A percentile compares a stretch with the other conserved stretches of the same genome.
These are phyloP conservation scores for Podabrus alpinus DNA, from an alignment of 2,888 invertebrate species.

Conservation along the genomic window DNA sequence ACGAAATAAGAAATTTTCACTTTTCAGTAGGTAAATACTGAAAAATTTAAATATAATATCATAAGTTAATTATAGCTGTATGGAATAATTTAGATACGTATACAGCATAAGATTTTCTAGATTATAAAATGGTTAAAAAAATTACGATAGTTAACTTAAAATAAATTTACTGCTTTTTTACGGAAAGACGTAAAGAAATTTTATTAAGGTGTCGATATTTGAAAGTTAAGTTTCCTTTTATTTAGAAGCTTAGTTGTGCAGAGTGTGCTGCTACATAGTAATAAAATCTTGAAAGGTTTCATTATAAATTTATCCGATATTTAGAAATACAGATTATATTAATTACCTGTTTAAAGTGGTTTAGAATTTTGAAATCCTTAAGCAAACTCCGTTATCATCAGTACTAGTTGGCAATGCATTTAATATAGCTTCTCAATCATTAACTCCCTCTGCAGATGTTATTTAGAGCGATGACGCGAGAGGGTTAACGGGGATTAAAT, in stretches of 20 bases:
- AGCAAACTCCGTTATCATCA: conserved; percentile 15
- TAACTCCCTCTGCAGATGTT: conserved; percentile 35
- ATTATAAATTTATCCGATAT: background rate
- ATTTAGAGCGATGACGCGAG: conserved; percentile 52
- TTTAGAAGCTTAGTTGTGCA: background rate
- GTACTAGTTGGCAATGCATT: conserved; percentile 32
- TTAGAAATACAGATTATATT: background rate
- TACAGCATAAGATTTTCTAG: background rate
- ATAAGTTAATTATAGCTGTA: too few species aligned
- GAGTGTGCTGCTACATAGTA: background rate
- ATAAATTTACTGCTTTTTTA: background rate
- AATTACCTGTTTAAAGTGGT: background rate
- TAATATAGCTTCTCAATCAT: conserved; percentile 34
- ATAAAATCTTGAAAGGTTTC: background rate
- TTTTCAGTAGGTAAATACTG: background rate
- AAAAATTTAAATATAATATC: background rate
- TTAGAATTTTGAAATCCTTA: conserved; percentile 3
- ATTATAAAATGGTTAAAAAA: background rate
- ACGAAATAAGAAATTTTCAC: background rate
- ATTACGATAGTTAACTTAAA: background rate
- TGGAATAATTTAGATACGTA: too few species aligned
- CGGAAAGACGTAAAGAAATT: background rate
- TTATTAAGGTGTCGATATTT: background rate
- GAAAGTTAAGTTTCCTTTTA: background rate
- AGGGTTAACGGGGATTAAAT: conserved; percentile 57